Evolutionary conservation across 2,888 invertebrate genomes (phyloP).

Genomic region (Electrophaes corylata): DNA sequence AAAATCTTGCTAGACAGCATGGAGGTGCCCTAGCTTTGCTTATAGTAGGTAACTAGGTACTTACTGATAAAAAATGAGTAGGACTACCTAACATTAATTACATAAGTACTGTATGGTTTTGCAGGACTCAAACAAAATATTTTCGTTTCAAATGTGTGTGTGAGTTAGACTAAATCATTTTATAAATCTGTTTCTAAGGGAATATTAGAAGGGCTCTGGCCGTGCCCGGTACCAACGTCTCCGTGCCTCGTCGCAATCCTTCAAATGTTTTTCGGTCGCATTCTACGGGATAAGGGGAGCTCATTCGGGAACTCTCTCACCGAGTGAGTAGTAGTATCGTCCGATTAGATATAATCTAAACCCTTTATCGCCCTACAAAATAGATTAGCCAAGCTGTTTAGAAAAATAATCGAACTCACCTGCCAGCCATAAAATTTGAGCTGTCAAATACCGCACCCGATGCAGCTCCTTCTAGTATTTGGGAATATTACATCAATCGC

Average conservation of each 20-base stretch:
- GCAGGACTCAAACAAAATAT: neutral
- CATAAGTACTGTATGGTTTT: too few relatives aligned
- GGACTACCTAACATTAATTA: neutral
- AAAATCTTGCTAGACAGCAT: neutral
- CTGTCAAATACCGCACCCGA: constrained; percentile 67
- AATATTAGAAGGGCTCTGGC: constrained; percentile 51
- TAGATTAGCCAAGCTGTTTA: constrained; percentile 38
- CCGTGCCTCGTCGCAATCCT: constrained; percentile 50
- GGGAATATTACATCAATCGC: constrained; percentile 2
- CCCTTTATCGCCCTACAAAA: constrained; percentile 31
- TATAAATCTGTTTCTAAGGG: constrained; percentile 48
- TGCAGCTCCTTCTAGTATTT: constrained; percentile 23
- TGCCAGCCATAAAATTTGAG: constrained; percentile 73
- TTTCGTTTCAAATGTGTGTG: neutral
- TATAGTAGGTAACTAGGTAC: neutral
- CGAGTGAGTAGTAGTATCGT: constrained; percentile 43
- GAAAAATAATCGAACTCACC: constrained; percentile 60
- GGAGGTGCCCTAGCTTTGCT: neutral
- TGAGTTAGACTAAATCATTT: constrained; percentile 2
- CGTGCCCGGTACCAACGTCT: constrained; percentile 70
- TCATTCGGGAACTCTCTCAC: constrained; percentile 50
- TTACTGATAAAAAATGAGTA: too few relatives aligned
- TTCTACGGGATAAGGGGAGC: constrained; percentile 65
- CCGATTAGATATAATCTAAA: constrained; percentile 27
- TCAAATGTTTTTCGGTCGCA: constrained; percentile 50